Evolutionary conservation across 2,113 vertebrate species (phyloP).

Genomic region (Hypomesus transpacificus): DNA sequence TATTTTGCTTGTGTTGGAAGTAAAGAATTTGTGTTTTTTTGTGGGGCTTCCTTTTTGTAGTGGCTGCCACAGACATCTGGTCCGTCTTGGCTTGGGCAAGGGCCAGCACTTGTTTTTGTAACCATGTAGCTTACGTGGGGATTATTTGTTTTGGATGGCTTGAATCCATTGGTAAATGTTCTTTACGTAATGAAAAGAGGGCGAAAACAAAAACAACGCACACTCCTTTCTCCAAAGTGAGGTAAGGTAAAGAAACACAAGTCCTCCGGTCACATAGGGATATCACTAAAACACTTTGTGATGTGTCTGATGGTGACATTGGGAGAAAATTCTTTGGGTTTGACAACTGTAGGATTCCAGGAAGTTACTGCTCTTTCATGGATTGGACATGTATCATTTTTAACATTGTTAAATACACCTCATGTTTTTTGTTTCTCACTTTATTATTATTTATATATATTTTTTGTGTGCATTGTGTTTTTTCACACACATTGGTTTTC

Average conservation of each 20-base stretch:
- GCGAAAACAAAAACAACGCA: neutral
- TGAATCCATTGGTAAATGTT: slow-evolving; percentile 11
- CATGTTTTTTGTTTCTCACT: no score
- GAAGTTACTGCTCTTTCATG: no score
- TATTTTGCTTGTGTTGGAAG: neutral
- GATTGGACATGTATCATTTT: no score
- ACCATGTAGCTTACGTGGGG: slow-evolving; percentile 14
- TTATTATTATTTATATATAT: no score
- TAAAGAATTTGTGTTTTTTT: neutral
- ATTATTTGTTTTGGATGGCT: slow-evolving; percentile 17
- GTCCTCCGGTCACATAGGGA: neutral
- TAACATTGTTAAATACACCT: no score
- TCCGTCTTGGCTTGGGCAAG: slow-evolving; percentile 12
- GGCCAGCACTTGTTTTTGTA: slow-evolving; percentile 15
- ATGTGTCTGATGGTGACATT: no score
- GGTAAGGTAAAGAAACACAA: neutral
- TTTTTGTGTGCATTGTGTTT: no score
- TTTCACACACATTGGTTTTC: no score
- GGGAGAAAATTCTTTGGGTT: no score
- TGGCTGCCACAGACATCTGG: neutral
- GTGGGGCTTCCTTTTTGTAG: slow-evolving; percentile 29
- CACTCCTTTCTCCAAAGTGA: neutral
- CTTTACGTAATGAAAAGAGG: slow-evolving; percentile 9
- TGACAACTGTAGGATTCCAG: no score
- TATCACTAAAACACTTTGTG: no score